Evolutionary conservation across 2,888 invertebrate species (phyloP), one percentile per base, ranked within the genome.

Genomic region (Sphaerophoria rueppellii): DNA sequence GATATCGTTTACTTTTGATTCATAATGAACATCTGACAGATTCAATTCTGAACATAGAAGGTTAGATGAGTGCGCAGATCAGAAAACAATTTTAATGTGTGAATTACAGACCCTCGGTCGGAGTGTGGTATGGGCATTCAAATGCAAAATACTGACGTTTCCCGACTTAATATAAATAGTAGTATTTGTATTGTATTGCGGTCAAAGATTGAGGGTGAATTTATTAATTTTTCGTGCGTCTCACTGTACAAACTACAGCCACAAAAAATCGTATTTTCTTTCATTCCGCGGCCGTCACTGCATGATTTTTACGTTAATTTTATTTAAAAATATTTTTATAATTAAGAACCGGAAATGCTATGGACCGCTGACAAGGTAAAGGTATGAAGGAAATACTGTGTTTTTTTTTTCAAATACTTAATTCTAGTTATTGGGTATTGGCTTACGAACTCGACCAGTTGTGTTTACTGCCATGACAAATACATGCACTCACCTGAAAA

Each of bases 291-390:
- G 2, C 24, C 24, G 24, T 24, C 24, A 34, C 7, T 48, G 48
- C 54, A 7, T 54, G 11, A 40, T 61, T 43, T 9, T 9, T 43
- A 75, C 61, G 70, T 32, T 65, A 82, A 82, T 82, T 2, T 78
- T 48, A 52, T 63, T 40, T 16, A 12, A n/a, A 50, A 67, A 76
- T 55, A 34, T 46, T 16, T 40, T 52, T 32, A 24, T 35, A 4
- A 60, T 67, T 61, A 58, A 67, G 40, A 83, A 69, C 75, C 67
- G 83, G 83, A 83, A 75, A 60, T 46, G 71, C 67, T 71, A 83
- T 61, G 75, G 67, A 75, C 72, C 80, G 57, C 61, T 75, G 52
- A 79, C 67, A 83, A 75, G 80, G 74, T 61, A 72, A 75, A 67
- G 9, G 9, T 4, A 11, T 43, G 9, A 43, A 43, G 40, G 24